These are phyloP conservation scores for Rhagologus leucostigma DNA, from an alignment of 2,113 vertebrate genomes.

Conservation along the genomic window DNA sequence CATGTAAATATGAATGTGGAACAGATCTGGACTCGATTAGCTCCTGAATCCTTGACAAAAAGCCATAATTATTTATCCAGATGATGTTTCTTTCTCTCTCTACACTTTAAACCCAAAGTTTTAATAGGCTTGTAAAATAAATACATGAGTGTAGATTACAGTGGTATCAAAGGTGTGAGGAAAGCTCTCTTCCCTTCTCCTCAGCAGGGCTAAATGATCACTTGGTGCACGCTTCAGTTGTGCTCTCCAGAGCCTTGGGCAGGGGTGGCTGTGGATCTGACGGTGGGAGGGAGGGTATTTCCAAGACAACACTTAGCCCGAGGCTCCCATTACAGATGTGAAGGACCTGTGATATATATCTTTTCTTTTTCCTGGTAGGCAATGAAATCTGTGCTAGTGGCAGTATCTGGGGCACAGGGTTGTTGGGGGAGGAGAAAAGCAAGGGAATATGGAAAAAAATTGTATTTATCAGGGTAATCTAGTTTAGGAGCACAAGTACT, in stretches of 20 bases:
- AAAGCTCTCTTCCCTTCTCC: background rate
- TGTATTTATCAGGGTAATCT: conserved; percentile 17
- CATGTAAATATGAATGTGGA: conserved; percentile 47
- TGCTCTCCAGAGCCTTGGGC: background rate
- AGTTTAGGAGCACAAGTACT: conserved; percentile 12
- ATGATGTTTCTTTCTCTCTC: conserved; percentile 42
- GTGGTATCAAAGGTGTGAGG: background rate
- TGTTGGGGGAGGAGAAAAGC: background rate
- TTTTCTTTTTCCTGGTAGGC: background rate
- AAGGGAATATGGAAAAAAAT: conserved; percentile 1
- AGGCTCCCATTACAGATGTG: background rate
- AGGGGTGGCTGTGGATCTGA: background rate
- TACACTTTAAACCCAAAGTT: background rate
- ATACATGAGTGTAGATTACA: background rate
- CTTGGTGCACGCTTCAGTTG: background rate
- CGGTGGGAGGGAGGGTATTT: background rate
- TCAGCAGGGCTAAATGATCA: background rate
- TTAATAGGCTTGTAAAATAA: conserved; percentile 21
- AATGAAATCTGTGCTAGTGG: background rate
- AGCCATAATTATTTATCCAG: conserved; percentile 59
- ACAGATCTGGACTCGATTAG: conserved; percentile 57
- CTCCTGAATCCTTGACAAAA: conserved; percentile 43
- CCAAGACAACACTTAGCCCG: background rate
- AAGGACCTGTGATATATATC: background rate
- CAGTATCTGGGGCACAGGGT: background rate